Conservation (phyloP, 2,888 invertebrate genomes). For the Meandrusa payeni region DNA sequence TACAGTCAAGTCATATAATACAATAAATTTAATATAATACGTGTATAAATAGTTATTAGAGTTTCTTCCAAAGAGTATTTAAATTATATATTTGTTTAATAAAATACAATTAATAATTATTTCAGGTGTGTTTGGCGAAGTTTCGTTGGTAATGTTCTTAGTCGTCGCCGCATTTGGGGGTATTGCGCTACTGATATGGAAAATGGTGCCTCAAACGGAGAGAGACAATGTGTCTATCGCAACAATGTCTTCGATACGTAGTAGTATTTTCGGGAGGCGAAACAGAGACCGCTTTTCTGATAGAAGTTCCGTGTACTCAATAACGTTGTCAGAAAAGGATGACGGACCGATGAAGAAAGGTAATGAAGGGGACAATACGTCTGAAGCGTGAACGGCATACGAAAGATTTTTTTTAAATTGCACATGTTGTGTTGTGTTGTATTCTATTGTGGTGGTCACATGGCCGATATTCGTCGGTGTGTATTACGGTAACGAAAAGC, state of each 20-base stretch:
- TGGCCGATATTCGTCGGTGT: slow-evolving; percentile 8
- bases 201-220: slow-evolving; percentile 76
- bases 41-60: too few species aligned
- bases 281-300: slow-evolving; percentile 71
- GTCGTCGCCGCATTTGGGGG: slow-evolving; percentile 81
- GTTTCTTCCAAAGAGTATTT: too few species aligned
- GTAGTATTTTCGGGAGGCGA: slow-evolving; percentile 59
- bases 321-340: slow-evolving; percentile 71
- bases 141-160: slow-evolving; percentile 77
- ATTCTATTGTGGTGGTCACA: slow-evolving; percentile 12
- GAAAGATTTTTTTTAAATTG: slow-evolving; percentile 22
- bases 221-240: slow-evolving; percentile 73
- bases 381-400: slow-evolving; percentile 59
- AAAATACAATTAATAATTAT: too few species aligned
- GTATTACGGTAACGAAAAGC: slow-evolving; percentile 1
- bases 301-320: slow-evolving; percentile 71
- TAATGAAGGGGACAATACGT: slow-evolving; percentile 68
- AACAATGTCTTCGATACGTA: slow-evolving; percentile 64
- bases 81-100: too few species aligned
- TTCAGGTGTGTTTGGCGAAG: slow-evolving; percentile 72
- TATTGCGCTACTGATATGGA: slow-evolving; percentile 77
- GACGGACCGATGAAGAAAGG: slow-evolving; percentile 56
- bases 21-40: too few species aligned
- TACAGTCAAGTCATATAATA: too few species aligned
- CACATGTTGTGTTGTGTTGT: slow-evolving; percentile 25